Percentiles rank a stretch among this genome's conserved stretches.
These are phyloP conservation scores for Cyprinodon tularosa DNA, from an alignment of 2,113 vertebrate genomes.

Conservation along the genomic window DNA sequence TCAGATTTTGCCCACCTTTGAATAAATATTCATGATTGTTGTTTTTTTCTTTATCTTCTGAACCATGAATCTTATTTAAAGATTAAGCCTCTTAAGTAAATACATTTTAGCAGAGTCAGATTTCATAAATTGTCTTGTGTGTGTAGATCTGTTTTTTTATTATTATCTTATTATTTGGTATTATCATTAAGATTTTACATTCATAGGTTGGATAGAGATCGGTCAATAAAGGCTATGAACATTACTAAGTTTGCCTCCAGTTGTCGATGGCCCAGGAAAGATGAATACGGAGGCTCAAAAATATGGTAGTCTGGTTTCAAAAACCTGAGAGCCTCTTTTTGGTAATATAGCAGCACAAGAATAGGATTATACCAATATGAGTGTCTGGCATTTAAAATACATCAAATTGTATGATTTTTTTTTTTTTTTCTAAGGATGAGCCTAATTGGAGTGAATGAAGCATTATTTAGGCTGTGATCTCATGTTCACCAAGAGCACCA, in stretches of 20 bases:
- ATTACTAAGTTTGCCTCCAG: background rate
- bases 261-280: background rate
- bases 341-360: background rate
- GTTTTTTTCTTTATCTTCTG: no score
- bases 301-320: background rate
- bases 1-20: no score
- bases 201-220: background rate
- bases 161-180: background rate
- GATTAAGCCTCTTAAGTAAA: background rate
- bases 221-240: background rate
- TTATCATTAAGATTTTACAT: background rate
- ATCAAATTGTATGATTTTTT: background rate
- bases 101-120: background rate
- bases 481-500: background rate
- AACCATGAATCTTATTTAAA: background rate
- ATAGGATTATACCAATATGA: background rate
- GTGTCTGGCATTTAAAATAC: background rate
- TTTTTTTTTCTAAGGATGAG: background rate
- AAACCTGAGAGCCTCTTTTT: background rate
- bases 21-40: no score
- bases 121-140: background rate
- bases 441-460: background rate
- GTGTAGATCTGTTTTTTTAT: background rate
- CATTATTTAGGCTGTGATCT: background rate
- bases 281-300: background rate